Evolutionary conservation across 2,113 vertebrate genomes (phyloP).

Genomic region (Xiphorhynchus elegans): DNA sequence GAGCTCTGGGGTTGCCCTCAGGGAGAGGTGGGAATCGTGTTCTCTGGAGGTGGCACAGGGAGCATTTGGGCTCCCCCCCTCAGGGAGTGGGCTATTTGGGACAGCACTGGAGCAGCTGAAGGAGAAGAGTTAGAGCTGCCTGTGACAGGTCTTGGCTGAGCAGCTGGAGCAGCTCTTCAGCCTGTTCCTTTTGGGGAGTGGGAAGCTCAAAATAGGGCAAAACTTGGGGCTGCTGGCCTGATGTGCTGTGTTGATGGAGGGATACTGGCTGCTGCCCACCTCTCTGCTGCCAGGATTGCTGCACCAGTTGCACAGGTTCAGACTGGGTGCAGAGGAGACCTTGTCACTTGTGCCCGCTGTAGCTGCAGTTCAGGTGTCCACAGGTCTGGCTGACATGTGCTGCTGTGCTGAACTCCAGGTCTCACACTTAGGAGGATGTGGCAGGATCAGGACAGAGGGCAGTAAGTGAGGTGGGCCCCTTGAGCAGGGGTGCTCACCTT

Average conservation of each 20-base stretch:
- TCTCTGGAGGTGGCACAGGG: background rate
- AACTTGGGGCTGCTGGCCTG: background rate
- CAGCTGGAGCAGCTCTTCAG: background rate
- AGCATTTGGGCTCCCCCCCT: fast-evolving
- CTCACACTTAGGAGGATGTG: background rate
- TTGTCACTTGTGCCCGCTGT: background rate
- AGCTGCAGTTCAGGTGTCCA: background rate
- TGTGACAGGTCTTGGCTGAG: background rate
- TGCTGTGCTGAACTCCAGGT: background rate
- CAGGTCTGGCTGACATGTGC: background rate
- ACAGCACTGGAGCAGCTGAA: background rate
- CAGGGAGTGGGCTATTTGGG: background rate
- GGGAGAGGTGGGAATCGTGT: fast-evolving
- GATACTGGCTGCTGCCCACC: background rate
- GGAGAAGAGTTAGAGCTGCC: background rate
- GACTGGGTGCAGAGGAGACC: background rate
- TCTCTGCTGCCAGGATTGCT: background rate
- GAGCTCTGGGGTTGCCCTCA: background rate
- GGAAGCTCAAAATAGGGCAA: background rate
- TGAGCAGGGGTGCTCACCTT: background rate
- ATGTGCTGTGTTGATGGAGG: background rate
- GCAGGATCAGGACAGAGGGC: background rate
- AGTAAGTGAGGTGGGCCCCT: background rate
- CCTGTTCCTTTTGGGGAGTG: background rate
- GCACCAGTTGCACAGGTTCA: background rate